Base-by-base conservation (phyloP, 2,888 invertebrate genomes). In the Andricus curvator region DNA sequence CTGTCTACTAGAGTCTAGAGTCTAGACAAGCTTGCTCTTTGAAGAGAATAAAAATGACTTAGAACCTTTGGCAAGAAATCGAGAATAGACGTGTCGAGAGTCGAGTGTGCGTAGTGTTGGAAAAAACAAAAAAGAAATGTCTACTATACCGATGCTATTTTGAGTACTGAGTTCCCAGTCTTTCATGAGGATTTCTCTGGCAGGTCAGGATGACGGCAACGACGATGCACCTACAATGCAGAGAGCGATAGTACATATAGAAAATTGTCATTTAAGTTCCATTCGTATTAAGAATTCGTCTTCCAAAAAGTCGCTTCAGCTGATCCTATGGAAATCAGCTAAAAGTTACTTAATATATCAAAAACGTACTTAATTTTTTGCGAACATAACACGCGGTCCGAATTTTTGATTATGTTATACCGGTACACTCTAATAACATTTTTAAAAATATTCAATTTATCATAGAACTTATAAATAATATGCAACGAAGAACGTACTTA, bases 141-240 rank as follows among this genome's bases (percentile, higher is more conserved):
- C 89, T 91, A 93, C 92, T 89, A 93, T 93, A 93, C 92, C 92
- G 92, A 93, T 92, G 92, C 92, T 93, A 93, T 92, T 93, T 88
- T 92, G 92, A 92, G 92, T 93, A 93, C 92, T 92, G 92, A 92
- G 92, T 92, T 93, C 92, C 92, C 92, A 93, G 92, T 93, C 92
- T 93, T 93, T 93, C 92, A 93, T 93, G 92, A 93, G 92, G 92
- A 93, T 92, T 92, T 92, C 91, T 91, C 92, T 91, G 91, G 92
- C 92, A 92, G 92, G 91, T 93, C 92, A 92, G 92, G 92, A 92
- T 91, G 92, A 92, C 92, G 89, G 90, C 92, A 90, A 92, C 90
- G 92, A 91, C 92, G 92, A 85, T 91, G 88, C 90, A 92, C 92
- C 92, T 93, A 93, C 89, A 93, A 93, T 91, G 89, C 92, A 93